These are phyloP conservation scores for Gila robusta DNA, from an alignment of 2,797 vertebrate species.

Conservation along the genomic window DNA sequence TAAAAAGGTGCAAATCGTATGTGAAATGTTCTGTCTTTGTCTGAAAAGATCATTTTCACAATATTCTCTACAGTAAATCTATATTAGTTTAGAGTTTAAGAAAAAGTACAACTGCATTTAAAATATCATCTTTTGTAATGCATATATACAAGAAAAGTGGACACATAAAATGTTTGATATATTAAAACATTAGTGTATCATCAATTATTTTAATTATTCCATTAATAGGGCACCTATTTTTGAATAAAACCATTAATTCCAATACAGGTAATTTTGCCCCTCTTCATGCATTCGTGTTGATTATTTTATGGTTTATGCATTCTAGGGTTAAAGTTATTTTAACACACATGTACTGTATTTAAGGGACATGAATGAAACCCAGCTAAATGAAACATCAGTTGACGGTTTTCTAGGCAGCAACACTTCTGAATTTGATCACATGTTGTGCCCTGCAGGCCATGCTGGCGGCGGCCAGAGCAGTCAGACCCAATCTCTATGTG, in stretches of 20 bases:
- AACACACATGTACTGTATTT: neutral
- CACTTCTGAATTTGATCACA: slow-evolving; percentile 1
- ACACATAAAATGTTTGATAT: no score
- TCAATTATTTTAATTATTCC: no score
- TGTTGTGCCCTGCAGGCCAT: slow-evolving; percentile 81
- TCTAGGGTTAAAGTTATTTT: neutral
- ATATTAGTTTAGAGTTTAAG: neutral
- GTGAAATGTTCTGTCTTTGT: no score
- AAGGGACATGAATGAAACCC: neutral
- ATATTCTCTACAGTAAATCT: neutral
- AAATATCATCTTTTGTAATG: neutral
- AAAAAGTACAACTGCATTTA: neutral
- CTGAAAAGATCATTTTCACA: no score
- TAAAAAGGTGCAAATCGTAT: no score
- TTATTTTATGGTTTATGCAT: neutral
- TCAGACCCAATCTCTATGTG: slow-evolving; percentile 90
- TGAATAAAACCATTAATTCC: neutral
- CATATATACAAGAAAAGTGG: neutral
- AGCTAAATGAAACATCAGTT: neutral
- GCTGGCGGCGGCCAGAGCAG: slow-evolving; percentile 83
- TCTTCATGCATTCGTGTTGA: neutral
- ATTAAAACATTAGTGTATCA: no score
- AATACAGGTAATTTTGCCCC: neutral
- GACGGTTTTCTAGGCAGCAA: neutral
- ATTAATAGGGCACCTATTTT: no score